These are phyloP conservation scores for Champsocephalus gunnari DNA, from an alignment of 2,797 vertebrate genomes.

Conservation along the genomic window DNA sequence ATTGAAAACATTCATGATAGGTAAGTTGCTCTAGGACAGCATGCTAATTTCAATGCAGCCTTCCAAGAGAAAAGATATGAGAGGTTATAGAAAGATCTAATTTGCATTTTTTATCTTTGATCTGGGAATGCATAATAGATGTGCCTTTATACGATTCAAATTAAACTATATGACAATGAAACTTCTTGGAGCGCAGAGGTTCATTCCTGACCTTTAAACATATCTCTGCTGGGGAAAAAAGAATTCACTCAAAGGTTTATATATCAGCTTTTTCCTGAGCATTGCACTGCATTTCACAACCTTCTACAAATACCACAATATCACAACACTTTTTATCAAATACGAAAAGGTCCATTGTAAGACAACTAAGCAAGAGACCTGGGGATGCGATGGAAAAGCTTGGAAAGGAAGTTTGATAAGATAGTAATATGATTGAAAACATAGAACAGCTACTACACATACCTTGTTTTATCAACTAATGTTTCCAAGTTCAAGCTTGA, in stretches of 20 bases:
- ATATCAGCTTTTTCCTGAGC: neutral
- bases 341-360: neutral
- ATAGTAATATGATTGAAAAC: neutral
- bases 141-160: neutral
- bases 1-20: neutral
- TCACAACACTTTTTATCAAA: neutral
- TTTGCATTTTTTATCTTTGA: neutral
- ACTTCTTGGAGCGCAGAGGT: neutral
- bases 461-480: neutral
- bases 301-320: neutral
- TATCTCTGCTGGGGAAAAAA: too few species aligned
- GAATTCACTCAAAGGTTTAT: neutral
- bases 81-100: neutral
- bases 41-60: neutral
- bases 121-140: neutral
- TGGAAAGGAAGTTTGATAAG: neutral
- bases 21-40: neutral
- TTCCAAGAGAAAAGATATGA: neutral
- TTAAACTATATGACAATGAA: neutral
- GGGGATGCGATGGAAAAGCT: neutral
- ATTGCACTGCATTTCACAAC: neutral
- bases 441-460: neutral
- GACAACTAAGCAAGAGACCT: neutral
- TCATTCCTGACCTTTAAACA: too few species aligned
- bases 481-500: neutral